These are phyloP conservation scores for Luehdorfia chinensis DNA, from an alignment of 1,140 invertebrate genomes.

Conservation along the genomic window DNA sequence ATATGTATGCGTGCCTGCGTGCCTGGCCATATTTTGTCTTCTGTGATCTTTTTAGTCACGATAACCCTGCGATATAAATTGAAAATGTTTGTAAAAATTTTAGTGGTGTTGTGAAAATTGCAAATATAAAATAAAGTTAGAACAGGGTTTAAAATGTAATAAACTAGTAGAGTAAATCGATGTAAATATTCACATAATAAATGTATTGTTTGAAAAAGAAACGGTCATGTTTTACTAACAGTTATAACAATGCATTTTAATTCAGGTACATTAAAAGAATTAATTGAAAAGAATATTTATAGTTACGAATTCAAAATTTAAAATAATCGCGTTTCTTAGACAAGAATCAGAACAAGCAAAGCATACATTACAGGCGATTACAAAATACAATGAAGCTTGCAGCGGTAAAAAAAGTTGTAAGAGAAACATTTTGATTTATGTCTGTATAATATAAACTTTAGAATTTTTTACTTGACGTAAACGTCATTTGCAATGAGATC, in stretches of 20 bases:
- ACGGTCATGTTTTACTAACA: slow-evolving; percentile 18
- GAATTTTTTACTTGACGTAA: slow-evolving; percentile 1
- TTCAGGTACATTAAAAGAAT: slow-evolving; percentile 1
- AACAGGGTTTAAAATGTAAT: slow-evolving; percentile 42
- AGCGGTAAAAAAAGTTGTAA: background rate
- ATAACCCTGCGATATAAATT: slow-evolving; percentile 20
- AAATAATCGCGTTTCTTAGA: slow-evolving; percentile 7
- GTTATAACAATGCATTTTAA: background rate
- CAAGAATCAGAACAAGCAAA: slow-evolving; percentile 7
- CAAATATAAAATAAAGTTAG: slow-evolving; percentile 15
- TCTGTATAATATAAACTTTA: slow-evolving; percentile 10
- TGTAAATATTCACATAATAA: slow-evolving; percentile 49
- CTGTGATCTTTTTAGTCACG: slow-evolving; percentile 44
- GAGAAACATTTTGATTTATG: slow-evolving; percentile 12
- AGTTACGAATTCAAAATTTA: slow-evolving; percentile 9
- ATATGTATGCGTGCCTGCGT: background rate
- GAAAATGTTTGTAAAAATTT: slow-evolving; percentile 9
- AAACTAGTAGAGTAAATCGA: slow-evolving; percentile 27
- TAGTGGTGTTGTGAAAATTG: slow-evolving; percentile 18
- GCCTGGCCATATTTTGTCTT: slow-evolving; percentile 33
- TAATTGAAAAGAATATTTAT: slow-evolving; percentile 16
- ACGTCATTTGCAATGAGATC: background rate
- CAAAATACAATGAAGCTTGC: background rate
- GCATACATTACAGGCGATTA: slow-evolving; percentile 1
- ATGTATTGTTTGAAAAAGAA: slow-evolving; percentile 38